Evolutionary conservation across 2,113 vertebrate genomes (phyloP).

Genomic region (Anhinga anhinga): DNA sequence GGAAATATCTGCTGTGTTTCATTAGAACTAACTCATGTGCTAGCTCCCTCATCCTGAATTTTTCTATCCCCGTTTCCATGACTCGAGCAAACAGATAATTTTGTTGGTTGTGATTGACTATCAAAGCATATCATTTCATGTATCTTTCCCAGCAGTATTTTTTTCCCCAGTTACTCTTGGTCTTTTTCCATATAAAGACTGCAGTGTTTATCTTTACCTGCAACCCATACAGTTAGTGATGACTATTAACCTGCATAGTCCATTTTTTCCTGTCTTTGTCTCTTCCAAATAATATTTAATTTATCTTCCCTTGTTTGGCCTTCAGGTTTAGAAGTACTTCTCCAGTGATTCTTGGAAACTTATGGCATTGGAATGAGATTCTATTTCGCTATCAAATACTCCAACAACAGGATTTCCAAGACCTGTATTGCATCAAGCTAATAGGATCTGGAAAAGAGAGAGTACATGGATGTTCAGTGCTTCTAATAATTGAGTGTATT

Average conservation of each 20-base stretch:
- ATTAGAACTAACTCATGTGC: background rate
- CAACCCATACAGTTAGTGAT: background rate
- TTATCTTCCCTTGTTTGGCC: background rate
- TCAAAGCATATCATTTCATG: rapidly evolving
- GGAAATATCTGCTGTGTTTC: background rate
- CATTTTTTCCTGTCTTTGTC: background rate
- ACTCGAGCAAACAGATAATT: background rate
- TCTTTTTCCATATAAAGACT: background rate
- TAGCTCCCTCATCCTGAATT: background rate
- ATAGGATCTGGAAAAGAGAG: background rate
- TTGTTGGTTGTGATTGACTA: background rate
- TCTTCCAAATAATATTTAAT: background rate
- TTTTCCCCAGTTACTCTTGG: background rate
- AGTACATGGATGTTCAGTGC: background rate
- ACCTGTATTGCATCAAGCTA: background rate
- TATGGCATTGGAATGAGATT: background rate
- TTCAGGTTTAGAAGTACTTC: background rate
- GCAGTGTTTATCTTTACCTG: background rate
- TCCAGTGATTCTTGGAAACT: background rate
- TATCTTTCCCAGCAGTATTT: background rate
- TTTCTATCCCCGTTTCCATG: background rate
- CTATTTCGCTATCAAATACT: background rate
- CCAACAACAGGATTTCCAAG: background rate
- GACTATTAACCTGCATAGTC: background rate
- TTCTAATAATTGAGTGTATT: background rate